phyloP scores from a whole-genome alignment of 2,888 invertebrate species.

The Cephus nigrinus region DNA sequence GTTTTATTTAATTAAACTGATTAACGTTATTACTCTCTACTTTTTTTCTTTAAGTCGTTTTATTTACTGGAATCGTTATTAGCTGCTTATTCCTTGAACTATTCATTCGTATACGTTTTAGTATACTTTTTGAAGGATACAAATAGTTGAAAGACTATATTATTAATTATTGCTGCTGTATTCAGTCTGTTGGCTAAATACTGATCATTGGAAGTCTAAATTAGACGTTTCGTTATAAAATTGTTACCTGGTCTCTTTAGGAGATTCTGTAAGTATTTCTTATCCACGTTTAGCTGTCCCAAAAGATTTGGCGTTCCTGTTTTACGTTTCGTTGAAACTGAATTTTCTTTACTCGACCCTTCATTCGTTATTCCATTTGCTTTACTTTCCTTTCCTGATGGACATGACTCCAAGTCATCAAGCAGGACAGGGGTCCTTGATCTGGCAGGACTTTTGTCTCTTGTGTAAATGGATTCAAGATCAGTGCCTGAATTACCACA shows the following conservation, averaged over 20 bases:
- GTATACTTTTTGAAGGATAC: background rate
- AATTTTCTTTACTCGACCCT: background rate
- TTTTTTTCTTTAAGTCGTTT: background rate
- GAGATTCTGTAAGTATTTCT: constrained; percentile 51
- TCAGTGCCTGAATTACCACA: constrained; percentile 12
- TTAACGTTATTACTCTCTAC: background rate
- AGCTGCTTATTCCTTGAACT: background rate
- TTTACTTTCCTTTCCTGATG: background rate
- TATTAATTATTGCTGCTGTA: background rate
- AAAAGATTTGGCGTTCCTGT: constrained; percentile 39
- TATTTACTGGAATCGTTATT: background rate
- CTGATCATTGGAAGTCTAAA: background rate
- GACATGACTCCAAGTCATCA: background rate
- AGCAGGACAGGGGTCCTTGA: background rate
- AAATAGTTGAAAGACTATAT: background rate
- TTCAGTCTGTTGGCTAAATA: background rate
- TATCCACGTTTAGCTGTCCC: constrained; percentile 50
- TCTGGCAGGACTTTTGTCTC: background rate
- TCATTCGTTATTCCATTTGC: background rate
- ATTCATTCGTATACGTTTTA: background rate
- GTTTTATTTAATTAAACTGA: background rate
- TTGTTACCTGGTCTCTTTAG: constrained; percentile 49
- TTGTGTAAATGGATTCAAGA: constrained; percentile 7
- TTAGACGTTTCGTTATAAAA: background rate
- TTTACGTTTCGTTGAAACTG: constrained; percentile 19